These are phyloP conservation scores for Euura saliciscinereae DNA, from an alignment of 1,140 invertebrate genomes.

Conservation along the genomic window DNA sequence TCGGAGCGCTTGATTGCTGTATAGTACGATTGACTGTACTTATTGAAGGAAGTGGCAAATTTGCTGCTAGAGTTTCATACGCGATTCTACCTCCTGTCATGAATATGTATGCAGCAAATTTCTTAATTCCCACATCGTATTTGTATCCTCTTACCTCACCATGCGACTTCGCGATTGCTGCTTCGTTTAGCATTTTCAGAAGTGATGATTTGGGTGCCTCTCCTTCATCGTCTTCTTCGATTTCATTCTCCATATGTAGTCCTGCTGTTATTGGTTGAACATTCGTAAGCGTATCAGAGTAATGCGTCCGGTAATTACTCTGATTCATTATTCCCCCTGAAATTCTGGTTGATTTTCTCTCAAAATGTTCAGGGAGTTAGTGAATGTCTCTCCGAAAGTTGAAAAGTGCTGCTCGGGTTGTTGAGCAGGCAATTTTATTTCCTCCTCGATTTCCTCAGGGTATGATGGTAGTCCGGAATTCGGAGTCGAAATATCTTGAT, in stretches of 20 bases:
- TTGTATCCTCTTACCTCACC: not conserved
- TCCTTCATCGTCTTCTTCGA: not conserved
- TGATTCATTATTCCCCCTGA: not conserved
- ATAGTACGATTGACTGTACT: not conserved
- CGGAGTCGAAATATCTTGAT: not conserved
- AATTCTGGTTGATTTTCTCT: not conserved
- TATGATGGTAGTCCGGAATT: not conserved
- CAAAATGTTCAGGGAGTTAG: not conserved
- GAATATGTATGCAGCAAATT: not conserved
- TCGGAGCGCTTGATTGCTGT: not conserved
- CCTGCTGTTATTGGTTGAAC: not conserved
- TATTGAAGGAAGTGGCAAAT: not conserved
- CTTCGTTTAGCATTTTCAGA: not conserved
- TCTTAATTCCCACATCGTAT: not conserved
- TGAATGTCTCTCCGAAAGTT: not conserved
- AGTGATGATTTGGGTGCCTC: not conserved
- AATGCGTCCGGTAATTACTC: not conserved
- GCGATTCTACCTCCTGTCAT: not conserved
- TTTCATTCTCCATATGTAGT: not conserved
- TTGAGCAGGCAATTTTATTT: not conserved
- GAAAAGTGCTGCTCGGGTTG: not conserved
- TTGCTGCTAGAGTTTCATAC: not conserved
- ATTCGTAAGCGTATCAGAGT: constrained; percentile 1
- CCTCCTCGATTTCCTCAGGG: not conserved
- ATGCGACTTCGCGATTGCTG: not conserved